These are phyloP conservation scores for Enoplosus armatus DNA, from an alignment of 2,797 vertebrate genomes.

Conservation along the genomic window DNA sequence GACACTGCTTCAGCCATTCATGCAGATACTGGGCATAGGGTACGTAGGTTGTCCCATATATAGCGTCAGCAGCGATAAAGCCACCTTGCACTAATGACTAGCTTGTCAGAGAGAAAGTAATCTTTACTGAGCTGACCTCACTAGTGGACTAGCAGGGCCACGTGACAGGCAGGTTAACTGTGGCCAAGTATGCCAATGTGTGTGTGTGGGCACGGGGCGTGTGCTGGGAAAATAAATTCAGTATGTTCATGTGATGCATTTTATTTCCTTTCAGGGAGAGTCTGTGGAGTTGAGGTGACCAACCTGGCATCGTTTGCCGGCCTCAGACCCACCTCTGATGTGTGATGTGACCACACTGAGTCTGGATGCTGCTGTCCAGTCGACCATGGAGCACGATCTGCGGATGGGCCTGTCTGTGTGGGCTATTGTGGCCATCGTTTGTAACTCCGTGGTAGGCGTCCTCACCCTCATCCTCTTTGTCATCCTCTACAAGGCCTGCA, in stretches of 20 bases:
- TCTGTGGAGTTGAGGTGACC: background rate
- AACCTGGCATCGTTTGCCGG: background rate
- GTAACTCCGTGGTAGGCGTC: conserved; percentile 83
- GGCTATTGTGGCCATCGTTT: conserved; percentile 84
- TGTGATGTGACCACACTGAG: conserved; percentile 14
- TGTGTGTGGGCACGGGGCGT: background rate
- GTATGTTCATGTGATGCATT: conserved; percentile 8
- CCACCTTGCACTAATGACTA: conserved; percentile 43
- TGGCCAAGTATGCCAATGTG: conserved; percentile 25
- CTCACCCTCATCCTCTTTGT: conserved; percentile 86
- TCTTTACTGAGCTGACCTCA: conserved; percentile 56
- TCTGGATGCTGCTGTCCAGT: conserved; percentile 19
- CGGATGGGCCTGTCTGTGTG: conserved; percentile 81
- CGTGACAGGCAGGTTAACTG: conserved; percentile 53
- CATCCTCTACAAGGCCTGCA: conserved; percentile 87
- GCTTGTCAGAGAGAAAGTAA: conserved; percentile 59
- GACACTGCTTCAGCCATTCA: background rate
- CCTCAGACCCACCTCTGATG: background rate
- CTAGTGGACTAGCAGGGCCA: conserved; percentile 28
- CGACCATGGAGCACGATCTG: conserved; percentile 80
- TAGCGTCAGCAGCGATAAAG: conserved; percentile 40
- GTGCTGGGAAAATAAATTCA: conserved; percentile 8
- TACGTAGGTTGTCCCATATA: conserved; percentile 32
- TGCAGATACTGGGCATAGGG: background rate
- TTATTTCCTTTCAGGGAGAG: conserved; percentile 55